Conservation (phyloP, 2,113 vertebrate species). For the Gobiocypris rarus region DNA sequence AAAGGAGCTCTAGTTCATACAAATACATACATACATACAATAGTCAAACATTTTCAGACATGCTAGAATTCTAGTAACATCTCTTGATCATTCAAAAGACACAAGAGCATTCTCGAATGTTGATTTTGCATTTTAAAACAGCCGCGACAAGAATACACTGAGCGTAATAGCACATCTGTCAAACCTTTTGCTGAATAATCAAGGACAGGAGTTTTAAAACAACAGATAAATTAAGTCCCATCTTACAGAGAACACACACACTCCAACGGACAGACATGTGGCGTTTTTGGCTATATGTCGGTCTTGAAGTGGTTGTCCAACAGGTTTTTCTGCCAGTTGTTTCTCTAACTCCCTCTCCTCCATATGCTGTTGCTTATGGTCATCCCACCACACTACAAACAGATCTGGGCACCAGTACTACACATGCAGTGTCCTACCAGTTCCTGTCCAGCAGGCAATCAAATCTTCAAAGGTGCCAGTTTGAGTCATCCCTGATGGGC, state of each 20-base stretch:
- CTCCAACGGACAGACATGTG: constrained; percentile 12
- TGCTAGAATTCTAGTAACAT: not conserved
- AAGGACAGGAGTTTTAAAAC: constrained; percentile 31
- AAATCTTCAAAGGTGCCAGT: constrained; percentile 56
- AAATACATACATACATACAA: not conserved
- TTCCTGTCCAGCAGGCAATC: constrained; percentile 44
- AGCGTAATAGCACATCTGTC: constrained; percentile 28
- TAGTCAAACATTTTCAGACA: not conserved
- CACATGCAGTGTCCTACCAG: constrained; percentile 63
- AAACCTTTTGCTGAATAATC: constrained; percentile 35
- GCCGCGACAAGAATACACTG: constrained; percentile 8
- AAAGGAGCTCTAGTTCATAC: not conserved
- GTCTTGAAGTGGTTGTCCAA: constrained; percentile 20
- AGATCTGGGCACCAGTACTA: constrained; percentile 70
- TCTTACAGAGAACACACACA: not conserved
- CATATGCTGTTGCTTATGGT: constrained; percentile 59
- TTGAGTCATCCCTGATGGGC: constrained; percentile 59
- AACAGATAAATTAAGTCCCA: not conserved
- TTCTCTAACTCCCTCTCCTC: constrained; percentile 28
- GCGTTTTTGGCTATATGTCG: constrained; percentile 2
- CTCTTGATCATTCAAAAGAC: constrained; percentile 13
- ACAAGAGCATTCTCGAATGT: not conserved
- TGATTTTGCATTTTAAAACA: constrained; percentile 35
- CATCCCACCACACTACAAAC: constrained; percentile 55
- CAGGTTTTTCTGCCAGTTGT: constrained; percentile 53